A percentile compares a stretch with the other conserved stretches of the same genome.
Conservation (phyloP, 2,888 invertebrate species). For the Helicoverpa assulta region DNA sequence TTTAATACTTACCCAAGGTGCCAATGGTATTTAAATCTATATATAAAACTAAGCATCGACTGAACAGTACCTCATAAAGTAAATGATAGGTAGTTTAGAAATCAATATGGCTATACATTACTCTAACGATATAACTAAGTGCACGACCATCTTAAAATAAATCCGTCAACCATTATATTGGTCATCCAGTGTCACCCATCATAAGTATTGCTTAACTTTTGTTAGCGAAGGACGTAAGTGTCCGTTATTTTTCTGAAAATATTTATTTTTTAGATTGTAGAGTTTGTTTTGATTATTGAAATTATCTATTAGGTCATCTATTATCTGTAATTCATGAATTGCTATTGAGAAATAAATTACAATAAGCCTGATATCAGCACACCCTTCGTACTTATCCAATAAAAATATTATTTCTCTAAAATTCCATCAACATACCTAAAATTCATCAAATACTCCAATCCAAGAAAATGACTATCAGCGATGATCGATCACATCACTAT, state of each 20-base stretch:
- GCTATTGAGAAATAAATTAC: not conserved
- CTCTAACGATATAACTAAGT: constrained; percentile 43
- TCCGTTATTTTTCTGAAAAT: not conserved
- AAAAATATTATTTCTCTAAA: constrained; percentile 1
- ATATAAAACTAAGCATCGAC: constrained; percentile 3
- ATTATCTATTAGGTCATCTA: not conserved
- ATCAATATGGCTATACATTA: constrained; percentile 17
- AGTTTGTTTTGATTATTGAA: not conserved
- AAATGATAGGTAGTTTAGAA: constrained; percentile 14
- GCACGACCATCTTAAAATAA: constrained; percentile 44
- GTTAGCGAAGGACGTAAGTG: not conserved
- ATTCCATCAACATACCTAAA: not conserved
- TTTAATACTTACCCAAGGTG: not conserved
- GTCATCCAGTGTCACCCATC: constrained; percentile 36
- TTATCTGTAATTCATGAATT: not conserved
- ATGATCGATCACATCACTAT: constrained; percentile 34
- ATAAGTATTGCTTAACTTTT: constrained; percentile 37
- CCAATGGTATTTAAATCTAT: not conserved
- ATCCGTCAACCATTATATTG: constrained; percentile 28
- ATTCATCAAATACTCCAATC: constrained; percentile 14
- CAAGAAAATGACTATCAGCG: constrained; percentile 39
- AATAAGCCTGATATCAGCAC: not conserved
- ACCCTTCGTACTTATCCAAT: not conserved
- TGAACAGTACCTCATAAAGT: constrained; percentile 14
- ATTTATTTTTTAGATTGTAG: no score